Conservation (phyloP, 2,888 invertebrate genomes). For the Atethmia centrago region DNA sequence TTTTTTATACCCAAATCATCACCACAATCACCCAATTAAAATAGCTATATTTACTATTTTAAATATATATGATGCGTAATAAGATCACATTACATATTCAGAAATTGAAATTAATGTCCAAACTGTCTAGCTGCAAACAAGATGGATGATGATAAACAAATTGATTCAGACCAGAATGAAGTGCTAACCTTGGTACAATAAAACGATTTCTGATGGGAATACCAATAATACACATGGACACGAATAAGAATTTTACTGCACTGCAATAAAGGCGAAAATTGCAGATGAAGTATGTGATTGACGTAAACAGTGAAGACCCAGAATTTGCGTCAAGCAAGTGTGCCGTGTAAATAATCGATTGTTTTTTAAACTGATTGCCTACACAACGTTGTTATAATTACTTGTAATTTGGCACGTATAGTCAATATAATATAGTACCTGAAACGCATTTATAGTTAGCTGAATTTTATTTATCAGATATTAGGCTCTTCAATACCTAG, state of each 20-base stretch:
- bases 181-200: slow-evolving; percentile 50
- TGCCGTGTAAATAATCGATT: slow-evolving; percentile 34
- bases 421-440: not conserved
- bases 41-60: slow-evolving; percentile 12
- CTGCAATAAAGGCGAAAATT: slow-evolving; percentile 19
- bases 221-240: slow-evolving; percentile 2
- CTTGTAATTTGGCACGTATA: slow-evolving; percentile 1
- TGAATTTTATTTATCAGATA: no score
- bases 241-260: slow-evolving; percentile 19
- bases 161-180: slow-evolving; percentile 39
- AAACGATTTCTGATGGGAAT: slow-evolving; percentile 31
- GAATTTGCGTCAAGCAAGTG: slow-evolving; percentile 30
- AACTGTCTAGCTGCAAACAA: slow-evolving; percentile 52
- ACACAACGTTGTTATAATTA: not conserved
- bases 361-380: not conserved
- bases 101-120: slow-evolving; percentile 59
- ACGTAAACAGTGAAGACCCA: slow-evolving; percentile 14
- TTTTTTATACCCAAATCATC: slow-evolving; percentile 2
- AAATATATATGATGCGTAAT: slow-evolving; percentile 21
- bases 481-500: no score
- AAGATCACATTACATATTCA: slow-evolving; percentile 36
- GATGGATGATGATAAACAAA: slow-evolving; percentile 56
- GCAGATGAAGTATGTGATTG: not conserved
- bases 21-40: slow-evolving; percentile 34
- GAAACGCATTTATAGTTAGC: not conserved